Percentiles rank a stretch among this genome's conserved stretches.
These are phyloP conservation scores for Drosophila merina DNA, from an alignment of 2,888 invertebrate genomes.

Conservation along the genomic window DNA sequence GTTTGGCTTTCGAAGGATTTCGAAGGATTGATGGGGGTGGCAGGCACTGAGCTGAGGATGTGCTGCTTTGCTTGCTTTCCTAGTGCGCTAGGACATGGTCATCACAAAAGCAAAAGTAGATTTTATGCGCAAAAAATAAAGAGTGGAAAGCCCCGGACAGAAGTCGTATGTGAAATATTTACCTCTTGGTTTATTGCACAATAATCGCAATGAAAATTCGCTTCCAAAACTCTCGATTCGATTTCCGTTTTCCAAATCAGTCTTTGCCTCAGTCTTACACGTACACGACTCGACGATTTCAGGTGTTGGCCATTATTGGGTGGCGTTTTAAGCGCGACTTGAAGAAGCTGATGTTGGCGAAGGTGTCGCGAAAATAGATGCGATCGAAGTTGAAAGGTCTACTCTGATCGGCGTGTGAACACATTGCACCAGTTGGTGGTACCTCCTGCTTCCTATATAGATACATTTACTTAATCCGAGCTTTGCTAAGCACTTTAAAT, in stretches of 20 bases:
- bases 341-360: constrained; percentile 82
- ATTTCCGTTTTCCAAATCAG: constrained; percentile 14
- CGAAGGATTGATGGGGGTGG: constrained; percentile 8
- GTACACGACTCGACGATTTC: constrained; percentile 34
- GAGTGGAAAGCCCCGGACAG: constrained; percentile 21
- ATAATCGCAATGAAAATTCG: not conserved
- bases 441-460: constrained; percentile 37
- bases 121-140: constrained; percentile 32
- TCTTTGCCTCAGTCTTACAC: constrained; percentile 57
- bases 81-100: constrained; percentile 63
- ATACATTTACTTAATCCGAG: constrained; percentile 37
- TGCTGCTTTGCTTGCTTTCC: constrained; percentile 12
- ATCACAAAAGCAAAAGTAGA: constrained; percentile 58
- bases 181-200: constrained; percentile 20
- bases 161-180: constrained; percentile 13
- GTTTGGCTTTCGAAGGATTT: not conserved
- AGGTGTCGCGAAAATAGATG: constrained; percentile 82
- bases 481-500: constrained; percentile 38
- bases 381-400: constrained; percentile 75
- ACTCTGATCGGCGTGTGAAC: constrained; percentile 73
- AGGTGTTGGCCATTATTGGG: constrained; percentile 64
- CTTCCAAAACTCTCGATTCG: constrained; percentile 5
- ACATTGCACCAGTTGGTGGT: constrained; percentile 68
- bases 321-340: constrained; percentile 82
- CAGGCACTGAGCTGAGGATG: constrained; percentile 1